A percentile compares a stretch with the other conserved stretches of the same genome.
Evolutionary conservation across 2,797 vertebrate species (phyloP).

Genomic region (Characodon lateralis): DNA sequence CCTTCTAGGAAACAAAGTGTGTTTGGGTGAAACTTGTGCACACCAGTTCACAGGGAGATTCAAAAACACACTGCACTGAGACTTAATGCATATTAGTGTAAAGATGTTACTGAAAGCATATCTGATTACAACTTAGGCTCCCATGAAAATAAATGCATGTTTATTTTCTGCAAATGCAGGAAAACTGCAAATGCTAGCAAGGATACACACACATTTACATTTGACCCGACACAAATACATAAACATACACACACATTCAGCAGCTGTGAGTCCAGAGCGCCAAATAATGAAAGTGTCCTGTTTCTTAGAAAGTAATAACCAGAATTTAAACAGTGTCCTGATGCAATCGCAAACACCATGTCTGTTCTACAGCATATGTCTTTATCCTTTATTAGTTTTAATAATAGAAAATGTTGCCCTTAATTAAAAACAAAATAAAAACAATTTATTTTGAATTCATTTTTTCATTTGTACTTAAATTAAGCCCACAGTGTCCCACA

Average conservation of each 20-base stretch:
- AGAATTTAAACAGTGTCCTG: slow-evolving; percentile 23
- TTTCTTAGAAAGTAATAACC: slow-evolving; percentile 54
- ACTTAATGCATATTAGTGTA: background rate
- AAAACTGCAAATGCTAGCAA: slow-evolving; percentile 5
- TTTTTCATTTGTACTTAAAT: background rate
- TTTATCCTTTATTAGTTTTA: background rate
- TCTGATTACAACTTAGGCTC: slow-evolving; percentile 13
- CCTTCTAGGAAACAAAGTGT: slow-evolving; percentile 64
- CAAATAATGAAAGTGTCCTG: slow-evolving; percentile 30
- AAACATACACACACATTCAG: slow-evolving; percentile 1
- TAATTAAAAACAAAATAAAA: background rate
- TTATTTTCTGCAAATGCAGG: background rate
- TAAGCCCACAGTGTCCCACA: background rate
- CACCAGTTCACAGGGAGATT: slow-evolving; percentile 5
- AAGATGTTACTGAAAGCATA: slow-evolving; percentile 6
- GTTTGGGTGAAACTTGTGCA: slow-evolving; percentile 51
- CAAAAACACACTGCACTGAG: background rate
- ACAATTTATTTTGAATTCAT: background rate
- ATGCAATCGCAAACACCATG: background rate
- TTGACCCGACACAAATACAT: background rate
- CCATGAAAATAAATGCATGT: slow-evolving; percentile 15
- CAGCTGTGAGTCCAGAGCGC: slow-evolving; percentile 55
- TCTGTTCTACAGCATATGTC: slow-evolving; percentile 4
- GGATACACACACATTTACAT: background rate
- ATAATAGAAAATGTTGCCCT: background rate